A percentile compares a stretch with the other conserved stretches of the same genome.
Conservation (phyloP, 2,888 invertebrate genomes). For the Chironomus riparius region DNA sequence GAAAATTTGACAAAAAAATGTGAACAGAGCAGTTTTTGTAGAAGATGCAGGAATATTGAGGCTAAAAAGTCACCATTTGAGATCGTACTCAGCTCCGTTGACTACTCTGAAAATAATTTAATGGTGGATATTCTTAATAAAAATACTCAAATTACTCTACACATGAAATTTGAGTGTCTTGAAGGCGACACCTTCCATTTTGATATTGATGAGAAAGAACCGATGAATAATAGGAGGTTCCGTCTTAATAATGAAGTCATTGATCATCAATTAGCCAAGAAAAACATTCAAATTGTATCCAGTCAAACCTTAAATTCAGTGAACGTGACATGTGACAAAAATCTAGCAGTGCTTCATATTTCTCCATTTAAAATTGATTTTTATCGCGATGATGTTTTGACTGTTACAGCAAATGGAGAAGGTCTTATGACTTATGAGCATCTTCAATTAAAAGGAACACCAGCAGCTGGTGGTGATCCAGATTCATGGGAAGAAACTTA, state of each 20-base stretch:
- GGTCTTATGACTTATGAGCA: constrained; percentile 82
- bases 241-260: constrained; percentile 58
- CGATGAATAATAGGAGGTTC: constrained; percentile 55
- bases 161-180: constrained; percentile 49
- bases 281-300: constrained; percentile 44
- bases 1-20: constrained; percentile 53
- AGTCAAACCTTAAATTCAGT: background rate
- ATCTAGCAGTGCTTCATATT: constrained; percentile 42
- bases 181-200: constrained; percentile 64
- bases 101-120: background rate
- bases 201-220: constrained; percentile 67
- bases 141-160: background rate
- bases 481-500: constrained; percentile 93
- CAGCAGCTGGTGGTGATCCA: constrained; percentile 49
- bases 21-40: constrained; percentile 84
- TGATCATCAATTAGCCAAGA: constrained; percentile 57
- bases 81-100: background rate
- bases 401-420: constrained; percentile 63
- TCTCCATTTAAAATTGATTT: constrained; percentile 74
- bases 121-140: background rate
- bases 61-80: background rate
- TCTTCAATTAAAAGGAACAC: constrained; percentile 52
- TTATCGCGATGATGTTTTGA: constrained; percentile 53
- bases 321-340: background rate
- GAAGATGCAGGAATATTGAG: constrained; percentile 44